Evolutionary conservation across 1,140 invertebrate genomes (phyloP), one percentile per base, ranked within the genome.

Genomic region (Drosophila azteca): DNA sequence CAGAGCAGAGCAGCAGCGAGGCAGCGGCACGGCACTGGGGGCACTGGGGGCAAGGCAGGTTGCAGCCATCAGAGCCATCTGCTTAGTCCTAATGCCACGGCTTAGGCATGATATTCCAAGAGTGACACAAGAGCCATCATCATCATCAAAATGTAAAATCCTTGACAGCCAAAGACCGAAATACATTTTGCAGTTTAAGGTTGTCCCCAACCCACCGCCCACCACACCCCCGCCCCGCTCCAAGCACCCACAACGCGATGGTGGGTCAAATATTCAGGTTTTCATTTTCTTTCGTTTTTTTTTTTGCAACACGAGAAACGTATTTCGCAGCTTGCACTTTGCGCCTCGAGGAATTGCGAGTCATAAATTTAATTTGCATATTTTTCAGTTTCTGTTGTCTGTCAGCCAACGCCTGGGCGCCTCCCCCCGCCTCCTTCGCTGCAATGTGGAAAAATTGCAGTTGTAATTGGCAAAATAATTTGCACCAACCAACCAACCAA

Each of bases 391-490:
- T 75, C 71, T 75, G 61, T 75, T 59, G 71, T 59, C 71, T 75
- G 53, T 59, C 61, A 70, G 53, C 35, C 35, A 39, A 11, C 26
- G 39, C 60, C n/a, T 24, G 35, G 11, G 24, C 15, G 48, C 24
- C 44, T 26, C 44, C 20, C 24, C 29, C 7, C 22, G 0, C 17
- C 17, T 20, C 17, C 17, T 20, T 20, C 9, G 8, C 29, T 44
- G 29, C 20, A 48, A 24, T 52, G 58, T 29, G 62, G 44, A 55
- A 82, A 82, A 82, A 77, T 70, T 82, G 79, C 64, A 77, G 63
- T 82, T 82, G 67, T 82, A 82, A 82, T 82, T 82, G 79, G 79
- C 52, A 67, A 69, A 82, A 82, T 82, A 77, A 82, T 77, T 77
- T 77, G 48, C 17, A 20, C 17, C 17, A 48, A 71, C 61, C 52